These are phyloP conservation scores for Lathamus discolor DNA, from an alignment of 2,113 vertebrate genomes.

Conservation along the genomic window DNA sequence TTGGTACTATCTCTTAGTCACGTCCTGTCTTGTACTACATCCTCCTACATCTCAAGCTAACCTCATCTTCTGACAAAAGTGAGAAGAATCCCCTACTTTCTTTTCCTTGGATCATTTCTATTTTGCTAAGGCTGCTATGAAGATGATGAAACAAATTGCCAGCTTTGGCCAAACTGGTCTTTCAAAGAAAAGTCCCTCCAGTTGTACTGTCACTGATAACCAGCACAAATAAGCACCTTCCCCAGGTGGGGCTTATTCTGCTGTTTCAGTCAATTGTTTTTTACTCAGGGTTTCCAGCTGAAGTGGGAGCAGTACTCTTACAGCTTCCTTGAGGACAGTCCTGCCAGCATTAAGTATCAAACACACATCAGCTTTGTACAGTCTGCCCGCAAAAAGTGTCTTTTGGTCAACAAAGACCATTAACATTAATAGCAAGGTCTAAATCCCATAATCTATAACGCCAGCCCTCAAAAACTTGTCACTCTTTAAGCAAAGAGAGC, in stretches of 20 bases:
- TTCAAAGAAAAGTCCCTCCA: neutral
- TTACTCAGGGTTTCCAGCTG: neutral
- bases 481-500: neutral
- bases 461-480: neutral
- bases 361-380: rapidly evolving
- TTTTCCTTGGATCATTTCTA: neutral
- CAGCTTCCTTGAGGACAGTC: neutral
- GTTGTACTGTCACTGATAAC: neutral
- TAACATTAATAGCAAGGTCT: neutral
- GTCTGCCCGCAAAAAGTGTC: neutral
- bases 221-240: neutral
- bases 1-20: neutral
- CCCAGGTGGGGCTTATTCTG: neutral
- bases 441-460: neutral
- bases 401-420: neutral
- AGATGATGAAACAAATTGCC: neutral
- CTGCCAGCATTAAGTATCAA: neutral
- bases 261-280: neutral
- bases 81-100: neutral
- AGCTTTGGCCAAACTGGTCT: neutral
- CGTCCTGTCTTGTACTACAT: neutral
- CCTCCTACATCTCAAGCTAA: neutral
- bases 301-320: neutral
- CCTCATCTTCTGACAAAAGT: neutral
- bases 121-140: neutral